These are phyloP conservation scores for Aphrocallistes beatrix DNA, from an alignment of 37 sponge, comb jelly and placozoan species.

Conservation along the genomic window DNA sequence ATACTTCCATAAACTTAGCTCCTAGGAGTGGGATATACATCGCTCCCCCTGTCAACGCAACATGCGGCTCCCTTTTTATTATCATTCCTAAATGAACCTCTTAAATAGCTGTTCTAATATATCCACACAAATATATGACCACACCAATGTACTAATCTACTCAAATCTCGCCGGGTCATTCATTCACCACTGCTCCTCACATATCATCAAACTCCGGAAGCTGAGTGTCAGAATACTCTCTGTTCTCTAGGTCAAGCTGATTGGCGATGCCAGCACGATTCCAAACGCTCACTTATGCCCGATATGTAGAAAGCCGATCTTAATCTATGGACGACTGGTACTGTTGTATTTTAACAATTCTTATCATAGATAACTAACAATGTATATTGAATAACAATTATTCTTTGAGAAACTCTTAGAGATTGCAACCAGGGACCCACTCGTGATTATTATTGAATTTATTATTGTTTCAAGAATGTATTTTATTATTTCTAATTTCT, in stretches of 20 bases:
- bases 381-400: not conserved
- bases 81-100: too few species aligned
- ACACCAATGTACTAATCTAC: too few species aligned
- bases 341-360: not conserved
- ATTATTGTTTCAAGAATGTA: not conserved
- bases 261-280: not conserved
- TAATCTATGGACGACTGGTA: constrained; percentile 17
- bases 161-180: too few species aligned
- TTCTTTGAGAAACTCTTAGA: constrained; percentile 15
- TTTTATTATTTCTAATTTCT: not conserved
- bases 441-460: not conserved
- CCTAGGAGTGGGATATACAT: too few species aligned
- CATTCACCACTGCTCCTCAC: too few species aligned
- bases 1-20: too few species aligned
- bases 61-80: too few species aligned
- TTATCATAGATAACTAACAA: not conserved
- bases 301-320: not conserved
- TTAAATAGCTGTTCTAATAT: too few species aligned
- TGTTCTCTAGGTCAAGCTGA: not conserved
- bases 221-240: too few species aligned
- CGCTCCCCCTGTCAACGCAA: too few species aligned
- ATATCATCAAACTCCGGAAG: too few species aligned
- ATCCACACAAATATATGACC: too few species aligned
- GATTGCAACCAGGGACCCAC: constrained; percentile 14
- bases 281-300: constrained; percentile 17